Evolutionary conservation across 1,140 invertebrate species (phyloP).

Genomic region (Probaryconus sp.): DNA sequence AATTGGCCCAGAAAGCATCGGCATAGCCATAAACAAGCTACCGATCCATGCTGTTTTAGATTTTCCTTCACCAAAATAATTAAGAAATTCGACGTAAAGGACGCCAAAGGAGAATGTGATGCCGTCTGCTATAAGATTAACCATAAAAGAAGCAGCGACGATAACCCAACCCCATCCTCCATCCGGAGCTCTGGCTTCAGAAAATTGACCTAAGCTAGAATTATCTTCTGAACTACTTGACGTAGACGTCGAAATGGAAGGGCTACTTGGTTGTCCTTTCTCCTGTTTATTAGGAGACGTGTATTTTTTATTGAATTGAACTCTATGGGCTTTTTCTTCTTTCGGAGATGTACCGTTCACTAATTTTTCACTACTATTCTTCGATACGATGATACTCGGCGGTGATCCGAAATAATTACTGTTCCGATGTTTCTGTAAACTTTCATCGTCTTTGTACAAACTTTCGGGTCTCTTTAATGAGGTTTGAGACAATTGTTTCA

Average conservation of each 20-base stretch:
- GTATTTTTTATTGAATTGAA: constrained; percentile 81
- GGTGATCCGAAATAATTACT: constrained; percentile 57
- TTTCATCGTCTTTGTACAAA: constrained; percentile 59
- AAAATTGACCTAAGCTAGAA: constrained; percentile 80
- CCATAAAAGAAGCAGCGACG: constrained; percentile 90
- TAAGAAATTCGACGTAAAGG: constrained; percentile 91
- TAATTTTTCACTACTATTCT: constrained; percentile 65
- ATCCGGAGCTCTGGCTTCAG: constrained; percentile 84
- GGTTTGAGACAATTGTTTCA: constrained; percentile 53
- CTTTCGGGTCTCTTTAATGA: constrained; percentile 61
- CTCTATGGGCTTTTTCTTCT: constrained; percentile 78
- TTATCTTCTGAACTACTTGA: constrained; percentile 80
- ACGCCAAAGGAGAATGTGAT: constrained; percentile 96
- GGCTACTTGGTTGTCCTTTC: constrained; percentile 68
- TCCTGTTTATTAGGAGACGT: constrained; percentile 51
- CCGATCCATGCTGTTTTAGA: constrained; percentile 95
- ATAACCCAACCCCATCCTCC: constrained; percentile 91
- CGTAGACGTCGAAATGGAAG: constrained; percentile 75
- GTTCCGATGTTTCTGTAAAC: constrained; percentile 55
- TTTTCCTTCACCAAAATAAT: constrained; percentile 89
- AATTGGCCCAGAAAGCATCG: constrained; percentile 91
- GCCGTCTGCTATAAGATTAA: constrained; percentile 96
- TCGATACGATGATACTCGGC: constrained; percentile 58
- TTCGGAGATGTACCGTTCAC: constrained; percentile 67
- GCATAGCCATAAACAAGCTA: constrained; percentile 93